These are phyloP conservation scores for Linyphia triangularis DNA, from an alignment of 2,888 invertebrate species.

Conservation along the genomic window DNA sequence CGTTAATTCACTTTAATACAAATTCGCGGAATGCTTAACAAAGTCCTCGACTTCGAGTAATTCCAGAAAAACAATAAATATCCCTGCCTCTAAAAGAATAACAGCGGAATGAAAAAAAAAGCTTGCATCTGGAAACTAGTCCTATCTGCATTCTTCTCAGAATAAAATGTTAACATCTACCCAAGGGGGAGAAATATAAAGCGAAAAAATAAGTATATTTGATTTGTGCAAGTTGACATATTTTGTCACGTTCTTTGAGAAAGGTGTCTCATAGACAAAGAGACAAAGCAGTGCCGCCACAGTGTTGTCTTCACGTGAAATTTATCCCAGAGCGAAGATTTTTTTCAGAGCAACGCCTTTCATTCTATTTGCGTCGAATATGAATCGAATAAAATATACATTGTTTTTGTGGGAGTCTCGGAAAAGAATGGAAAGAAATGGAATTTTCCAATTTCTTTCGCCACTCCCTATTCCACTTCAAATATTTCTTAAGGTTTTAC, in stretches of 20 bases:
- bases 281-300: neutral
- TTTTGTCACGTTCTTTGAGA: constrained; percentile 26
- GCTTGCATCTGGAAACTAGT: neutral
- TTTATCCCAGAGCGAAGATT: neutral
- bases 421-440: neutral
- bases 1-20: too few species aligned
- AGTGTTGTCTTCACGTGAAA: neutral
- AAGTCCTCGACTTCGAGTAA: too few species aligned
- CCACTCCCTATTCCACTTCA: neutral
- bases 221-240: constrained; percentile 13
- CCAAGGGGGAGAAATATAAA: neutral
- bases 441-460: neutral
- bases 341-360: neutral
- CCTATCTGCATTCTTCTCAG: neutral
- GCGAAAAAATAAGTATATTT: neutral
- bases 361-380: constrained; percentile 5
- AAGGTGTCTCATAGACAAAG: neutral
- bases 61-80: too few species aligned
- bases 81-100: too few species aligned
- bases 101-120: too few species aligned
- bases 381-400: constrained; percentile 20
- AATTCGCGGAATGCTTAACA: too few species aligned
- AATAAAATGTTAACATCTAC: neutral
- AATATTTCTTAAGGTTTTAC: neutral
- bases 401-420: neutral